Percentiles rank a stretch among this genome's conserved stretches.
phyloP scores from a whole-genome alignment of 1,140 invertebrate genomes.

The Magallana angulata region DNA sequence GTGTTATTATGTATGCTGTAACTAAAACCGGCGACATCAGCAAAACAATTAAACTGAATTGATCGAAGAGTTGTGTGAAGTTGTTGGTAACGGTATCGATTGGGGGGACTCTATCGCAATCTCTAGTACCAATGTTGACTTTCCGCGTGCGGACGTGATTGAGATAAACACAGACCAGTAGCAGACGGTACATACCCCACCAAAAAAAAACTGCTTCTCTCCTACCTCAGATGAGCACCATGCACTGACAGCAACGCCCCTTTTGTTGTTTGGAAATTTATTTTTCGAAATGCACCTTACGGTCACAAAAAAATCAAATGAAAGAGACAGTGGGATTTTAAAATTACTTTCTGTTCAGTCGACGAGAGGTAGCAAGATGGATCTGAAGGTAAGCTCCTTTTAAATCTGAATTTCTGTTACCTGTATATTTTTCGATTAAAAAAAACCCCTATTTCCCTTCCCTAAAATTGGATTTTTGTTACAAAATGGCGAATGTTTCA shows the following conservation, averaged over 20 bases:
- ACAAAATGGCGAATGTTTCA: too few relatives aligned
- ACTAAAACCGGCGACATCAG: slow-evolving; percentile 20
- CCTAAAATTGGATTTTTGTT: too few relatives aligned
- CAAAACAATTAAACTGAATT: slow-evolving; percentile 9
- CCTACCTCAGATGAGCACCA: background rate
- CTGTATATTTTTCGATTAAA: too few relatives aligned
- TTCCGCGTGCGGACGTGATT: slow-evolving; percentile 21
- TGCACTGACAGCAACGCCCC: background rate
- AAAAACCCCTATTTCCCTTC: too few relatives aligned
- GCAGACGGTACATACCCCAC: background rate
- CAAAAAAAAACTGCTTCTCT: background rate
- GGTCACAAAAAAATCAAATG: slow-evolving; percentile 14
- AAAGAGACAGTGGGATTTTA: slow-evolving; percentile 29
- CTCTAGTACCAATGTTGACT: slow-evolving; percentile 35
- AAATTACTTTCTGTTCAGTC: slow-evolving; percentile 28
- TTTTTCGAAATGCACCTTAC: background rate
- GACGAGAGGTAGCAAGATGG: background rate
- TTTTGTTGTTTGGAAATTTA: background rate
- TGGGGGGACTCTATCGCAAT: slow-evolving; percentile 24
- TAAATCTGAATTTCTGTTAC: background rate
- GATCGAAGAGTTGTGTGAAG: slow-evolving; percentile 13
- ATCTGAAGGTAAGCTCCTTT: background rate
- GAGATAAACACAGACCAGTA: background rate
- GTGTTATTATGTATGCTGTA: slow-evolving; percentile 3
- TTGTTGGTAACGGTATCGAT: slow-evolving; percentile 33